Evolutionary conservation across 2,797 vertebrate species (phyloP).

Genomic region (Cephalopachus bancanus): DNA sequence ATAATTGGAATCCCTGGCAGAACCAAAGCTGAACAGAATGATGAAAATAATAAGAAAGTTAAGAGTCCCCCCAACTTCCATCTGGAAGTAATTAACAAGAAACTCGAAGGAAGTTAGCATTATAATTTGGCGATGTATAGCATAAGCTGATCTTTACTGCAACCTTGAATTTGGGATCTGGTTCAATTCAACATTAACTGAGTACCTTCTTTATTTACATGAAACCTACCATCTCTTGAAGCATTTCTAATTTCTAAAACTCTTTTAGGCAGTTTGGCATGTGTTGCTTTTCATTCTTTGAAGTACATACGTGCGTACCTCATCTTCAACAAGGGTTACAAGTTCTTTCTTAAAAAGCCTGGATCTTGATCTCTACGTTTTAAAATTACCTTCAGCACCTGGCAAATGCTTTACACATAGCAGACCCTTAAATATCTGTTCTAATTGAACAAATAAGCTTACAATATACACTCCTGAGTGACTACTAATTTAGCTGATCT

Average conservation of each 20-base stretch:
- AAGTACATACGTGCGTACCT: too few species aligned
- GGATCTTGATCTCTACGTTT: neutral
- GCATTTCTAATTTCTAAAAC: neutral
- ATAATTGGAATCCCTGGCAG: slow-evolving; percentile 69
- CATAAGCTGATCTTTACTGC: neutral
- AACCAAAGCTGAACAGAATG: slow-evolving; percentile 58
- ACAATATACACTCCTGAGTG: neutral
- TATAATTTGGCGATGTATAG: slow-evolving; percentile 45
- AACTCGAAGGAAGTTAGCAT: slow-evolving; percentile 67
- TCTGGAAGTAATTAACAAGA: slow-evolving; percentile 77
- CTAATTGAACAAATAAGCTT: neutral
- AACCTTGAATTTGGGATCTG: slow-evolving; percentile 43
- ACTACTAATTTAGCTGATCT: neutral
- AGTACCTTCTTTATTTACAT: slow-evolving; percentile 3
- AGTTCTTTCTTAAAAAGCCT: slow-evolving; percentile 23
- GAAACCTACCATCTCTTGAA: neutral
- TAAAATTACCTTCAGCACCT: neutral
- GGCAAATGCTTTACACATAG: neutral
- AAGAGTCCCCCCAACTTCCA: neutral
- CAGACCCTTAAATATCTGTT: neutral
- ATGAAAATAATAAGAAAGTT: slow-evolving; percentile 40
- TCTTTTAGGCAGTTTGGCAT: neutral
- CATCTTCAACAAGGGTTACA: neutral
- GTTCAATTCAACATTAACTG: neutral
- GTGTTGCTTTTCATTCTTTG: neutral